Percentiles rank a stretch among this genome's conserved stretches.
Conservation (phyloP, 2,888 invertebrate species). For the Tiliacea citrago region DNA sequence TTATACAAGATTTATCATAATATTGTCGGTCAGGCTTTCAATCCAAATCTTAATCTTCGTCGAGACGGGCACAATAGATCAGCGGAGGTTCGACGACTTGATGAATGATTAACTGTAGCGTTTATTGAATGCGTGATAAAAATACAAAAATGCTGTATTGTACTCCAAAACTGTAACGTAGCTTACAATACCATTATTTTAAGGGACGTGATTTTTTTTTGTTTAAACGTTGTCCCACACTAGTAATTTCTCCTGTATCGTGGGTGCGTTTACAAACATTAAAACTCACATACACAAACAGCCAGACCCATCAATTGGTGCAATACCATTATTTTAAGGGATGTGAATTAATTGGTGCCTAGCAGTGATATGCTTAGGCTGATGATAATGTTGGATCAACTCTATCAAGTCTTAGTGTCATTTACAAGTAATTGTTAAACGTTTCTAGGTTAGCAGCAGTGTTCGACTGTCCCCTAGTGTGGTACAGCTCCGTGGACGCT, state of each 20-base stretch:
- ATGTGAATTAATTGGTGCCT: background rate
- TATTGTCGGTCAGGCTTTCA: constrained; percentile 25
- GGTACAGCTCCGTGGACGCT: constrained; percentile 76
- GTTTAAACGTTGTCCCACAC: no score
- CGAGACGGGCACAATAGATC: constrained; percentile 14
- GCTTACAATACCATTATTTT: background rate
- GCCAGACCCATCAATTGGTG: no score
- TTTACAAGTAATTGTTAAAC: background rate
- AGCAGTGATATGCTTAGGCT: no score
- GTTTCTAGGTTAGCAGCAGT: constrained; percentile 72
- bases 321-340: background rate
- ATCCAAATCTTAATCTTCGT: constrained; percentile 13
- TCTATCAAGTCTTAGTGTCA: no score
- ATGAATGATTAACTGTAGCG: background rate
- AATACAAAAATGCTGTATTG: background rate
- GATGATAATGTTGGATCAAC: background rate
- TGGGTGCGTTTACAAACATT: no score
- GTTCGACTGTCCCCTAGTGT: constrained; percentile 78
- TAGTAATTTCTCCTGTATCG: no score
- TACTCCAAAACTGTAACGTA: background rate
- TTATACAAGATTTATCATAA: constrained; percentile 35
- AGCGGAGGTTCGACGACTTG: background rate
- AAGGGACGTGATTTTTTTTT: background rate
- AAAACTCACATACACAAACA: no score
- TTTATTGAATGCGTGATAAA: background rate